phyloP scores from a whole-genome alignment of 2,113 vertebrate species.

The Centropus bengalensis region DNA sequence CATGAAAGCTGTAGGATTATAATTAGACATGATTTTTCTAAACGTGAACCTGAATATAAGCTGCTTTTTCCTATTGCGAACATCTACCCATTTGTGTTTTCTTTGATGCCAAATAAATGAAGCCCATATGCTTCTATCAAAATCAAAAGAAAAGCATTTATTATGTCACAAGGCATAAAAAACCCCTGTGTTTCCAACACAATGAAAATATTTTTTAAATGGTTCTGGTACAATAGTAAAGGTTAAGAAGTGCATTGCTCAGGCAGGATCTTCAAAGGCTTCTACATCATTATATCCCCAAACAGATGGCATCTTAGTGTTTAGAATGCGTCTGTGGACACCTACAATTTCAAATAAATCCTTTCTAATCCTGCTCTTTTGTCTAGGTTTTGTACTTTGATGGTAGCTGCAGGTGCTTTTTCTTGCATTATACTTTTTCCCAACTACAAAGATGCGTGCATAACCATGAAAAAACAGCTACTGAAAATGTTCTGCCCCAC shows the following conservation, averaged over 20 bases:
- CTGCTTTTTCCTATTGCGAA: conserved; percentile 39
- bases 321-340: conserved; percentile 46
- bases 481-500: not conserved
- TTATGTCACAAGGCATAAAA: conserved; percentile 44
- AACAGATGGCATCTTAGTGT: conserved; percentile 72
- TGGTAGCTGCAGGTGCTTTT: conserved; percentile 63
- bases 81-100: conserved; percentile 27
- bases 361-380: conserved; percentile 75
- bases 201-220: conserved; percentile 42
- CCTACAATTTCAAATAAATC: conserved; percentile 54
- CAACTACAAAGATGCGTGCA: not conserved
- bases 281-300: conserved; percentile 73
- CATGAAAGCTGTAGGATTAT: conserved; percentile 34
- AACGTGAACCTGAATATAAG: conserved; percentile 10
- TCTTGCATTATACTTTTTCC: not conserved
- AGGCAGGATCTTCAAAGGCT: conserved; percentile 77
- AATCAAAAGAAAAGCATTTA: conserved; percentile 48
- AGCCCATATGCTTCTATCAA: conserved; percentile 47
- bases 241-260: conserved; percentile 59
- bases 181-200: not conserved
- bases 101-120: conserved; percentile 60
- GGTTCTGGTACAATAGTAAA: conserved; percentile 36
- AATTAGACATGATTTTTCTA: conserved; percentile 39
- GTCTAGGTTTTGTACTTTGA: conserved; percentile 73
- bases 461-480: not conserved